phyloP scores from a whole-genome alignment of 2,888 invertebrate genomes.

The Cantharis nigra region DNA sequence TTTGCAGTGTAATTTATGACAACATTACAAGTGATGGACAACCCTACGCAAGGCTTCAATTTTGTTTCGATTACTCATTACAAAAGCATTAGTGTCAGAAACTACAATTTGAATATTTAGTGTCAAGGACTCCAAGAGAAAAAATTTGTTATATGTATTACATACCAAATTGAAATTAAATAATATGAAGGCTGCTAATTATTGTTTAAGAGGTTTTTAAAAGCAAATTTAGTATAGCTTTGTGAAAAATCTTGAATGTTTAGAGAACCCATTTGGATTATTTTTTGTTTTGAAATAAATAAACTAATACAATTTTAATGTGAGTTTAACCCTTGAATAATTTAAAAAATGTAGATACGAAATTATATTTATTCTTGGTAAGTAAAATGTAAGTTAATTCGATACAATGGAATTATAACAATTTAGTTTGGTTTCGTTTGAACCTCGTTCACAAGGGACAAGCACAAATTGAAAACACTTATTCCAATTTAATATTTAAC shows the following conservation, averaged over 20 bases:
- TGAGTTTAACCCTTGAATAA: neutral
- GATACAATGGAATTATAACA: neutral
- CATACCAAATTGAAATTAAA: neutral
- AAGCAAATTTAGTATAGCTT: neutral
- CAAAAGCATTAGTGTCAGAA: constrained; percentile 1
- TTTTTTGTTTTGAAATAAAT: neutral
- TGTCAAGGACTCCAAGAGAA: neutral
- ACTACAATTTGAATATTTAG: neutral
- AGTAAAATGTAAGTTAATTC: neutral
- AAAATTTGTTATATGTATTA: neutral
- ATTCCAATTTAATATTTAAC: neutral
- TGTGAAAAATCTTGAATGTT: neutral
- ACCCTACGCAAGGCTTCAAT: neutral
- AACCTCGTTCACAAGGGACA: neutral
- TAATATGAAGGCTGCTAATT: neutral
- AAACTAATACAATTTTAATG: neutral
- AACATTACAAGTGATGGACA: constrained; percentile 2
- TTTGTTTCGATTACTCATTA: constrained; percentile 3
- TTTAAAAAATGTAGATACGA: neutral
- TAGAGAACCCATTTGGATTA: neutral
- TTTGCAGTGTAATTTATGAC: neutral
- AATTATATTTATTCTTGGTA: neutral
- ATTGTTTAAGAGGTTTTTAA: neutral
- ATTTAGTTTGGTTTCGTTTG: neutral
- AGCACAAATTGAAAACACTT: neutral